Evolutionary conservation across 1,140 invertebrate genomes (phyloP).

Genomic region (Drosophila neocordata): DNA sequence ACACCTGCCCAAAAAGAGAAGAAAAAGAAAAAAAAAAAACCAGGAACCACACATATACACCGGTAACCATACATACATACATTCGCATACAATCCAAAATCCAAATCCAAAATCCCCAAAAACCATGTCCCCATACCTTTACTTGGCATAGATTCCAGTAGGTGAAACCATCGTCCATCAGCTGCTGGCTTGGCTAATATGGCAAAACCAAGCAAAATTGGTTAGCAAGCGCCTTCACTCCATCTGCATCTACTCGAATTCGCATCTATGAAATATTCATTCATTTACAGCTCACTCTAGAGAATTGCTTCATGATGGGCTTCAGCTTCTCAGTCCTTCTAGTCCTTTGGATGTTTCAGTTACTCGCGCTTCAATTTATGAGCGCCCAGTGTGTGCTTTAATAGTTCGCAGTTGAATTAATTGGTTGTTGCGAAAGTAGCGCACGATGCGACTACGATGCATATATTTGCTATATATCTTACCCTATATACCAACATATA

Average conservation of each 20-base stretch:
- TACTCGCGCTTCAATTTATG: slow-evolving; percentile 68
- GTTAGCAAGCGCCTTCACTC: slow-evolving; percentile 25
- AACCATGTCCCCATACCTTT: too few relatives aligned
- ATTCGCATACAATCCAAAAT: slow-evolving; percentile 25
- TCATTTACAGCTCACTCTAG: slow-evolving; percentile 71
- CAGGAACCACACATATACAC: slow-evolving; percentile 31
- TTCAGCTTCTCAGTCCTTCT: slow-evolving; percentile 25
- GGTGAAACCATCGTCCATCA: slow-evolving; percentile 37
- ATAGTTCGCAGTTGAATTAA: slow-evolving; percentile 79
- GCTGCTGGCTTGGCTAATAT: slow-evolving; percentile 46
- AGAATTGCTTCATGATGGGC: slow-evolving; percentile 71
- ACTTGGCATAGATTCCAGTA: too few relatives aligned
- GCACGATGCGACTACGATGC: slow-evolving; percentile 30
- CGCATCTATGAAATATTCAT: slow-evolving; percentile 78
- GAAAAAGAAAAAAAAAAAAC: too few relatives aligned
- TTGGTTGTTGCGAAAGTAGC: slow-evolving; percentile 54
- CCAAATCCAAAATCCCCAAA: slow-evolving; percentile 4
- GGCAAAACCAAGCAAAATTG: slow-evolving; percentile 11
- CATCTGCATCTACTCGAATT: slow-evolving; percentile 64
- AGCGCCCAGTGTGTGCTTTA: slow-evolving; percentile 79
- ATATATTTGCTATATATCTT: slow-evolving; percentile 71
- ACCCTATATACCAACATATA: not conserved
- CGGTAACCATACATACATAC: slow-evolving; percentile 14
- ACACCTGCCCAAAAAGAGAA: slow-evolving; percentile 43
- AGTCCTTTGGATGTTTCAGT: slow-evolving; percentile 25